Conservation (phyloP, 1,140 invertebrate species). For the Drosophila bipectinata region DNA sequence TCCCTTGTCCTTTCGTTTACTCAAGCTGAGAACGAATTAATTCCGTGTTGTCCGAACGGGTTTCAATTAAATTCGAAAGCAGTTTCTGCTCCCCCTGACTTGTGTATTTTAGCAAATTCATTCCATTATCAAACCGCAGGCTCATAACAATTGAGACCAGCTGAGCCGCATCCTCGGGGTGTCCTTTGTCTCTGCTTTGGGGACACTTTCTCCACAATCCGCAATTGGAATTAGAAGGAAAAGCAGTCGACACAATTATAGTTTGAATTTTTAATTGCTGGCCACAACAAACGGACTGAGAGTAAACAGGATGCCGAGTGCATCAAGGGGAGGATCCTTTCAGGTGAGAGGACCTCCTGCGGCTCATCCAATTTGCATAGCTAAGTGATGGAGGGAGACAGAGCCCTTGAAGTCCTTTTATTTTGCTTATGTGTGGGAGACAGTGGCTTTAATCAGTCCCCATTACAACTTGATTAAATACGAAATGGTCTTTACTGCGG, state of each 20-base stretch:
- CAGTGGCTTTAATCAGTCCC: slow-evolving; percentile 17
- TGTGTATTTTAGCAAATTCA: slow-evolving; percentile 11
- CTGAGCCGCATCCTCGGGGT: slow-evolving; percentile 20
- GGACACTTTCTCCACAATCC: slow-evolving; percentile 26
- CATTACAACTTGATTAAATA: slow-evolving; percentile 37
- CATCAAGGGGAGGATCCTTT: slow-evolving; percentile 10
- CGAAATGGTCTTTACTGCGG: slow-evolving; percentile 26
- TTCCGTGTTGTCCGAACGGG: not conserved
- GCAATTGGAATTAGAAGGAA: slow-evolving; percentile 37
- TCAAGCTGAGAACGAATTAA: not conserved
- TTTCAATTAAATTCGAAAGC: slow-evolving; percentile 12
- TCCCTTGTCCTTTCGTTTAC: not conserved
- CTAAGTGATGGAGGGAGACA: slow-evolving; percentile 2
- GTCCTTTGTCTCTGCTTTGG: slow-evolving; percentile 28
- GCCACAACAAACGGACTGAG: slow-evolving; percentile 41
- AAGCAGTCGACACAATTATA: slow-evolving; percentile 16
- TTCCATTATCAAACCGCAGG: slow-evolving; percentile 21
- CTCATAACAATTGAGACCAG: slow-evolving; percentile 41
- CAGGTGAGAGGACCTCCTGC: slow-evolving; percentile 23
- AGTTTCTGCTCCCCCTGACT: not conserved
- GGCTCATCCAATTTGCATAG: slow-evolving; percentile 46
- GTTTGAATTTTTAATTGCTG: slow-evolving; percentile 54
- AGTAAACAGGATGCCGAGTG: slow-evolving; percentile 14
- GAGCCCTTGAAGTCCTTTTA: not conserved
- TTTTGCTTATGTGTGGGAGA: not conserved